A percentile compares a stretch with the other conserved stretches of the same genome.
phyloP scores from a whole-genome alignment of 2,113 vertebrate species.

The Tetrax tetrax region DNA sequence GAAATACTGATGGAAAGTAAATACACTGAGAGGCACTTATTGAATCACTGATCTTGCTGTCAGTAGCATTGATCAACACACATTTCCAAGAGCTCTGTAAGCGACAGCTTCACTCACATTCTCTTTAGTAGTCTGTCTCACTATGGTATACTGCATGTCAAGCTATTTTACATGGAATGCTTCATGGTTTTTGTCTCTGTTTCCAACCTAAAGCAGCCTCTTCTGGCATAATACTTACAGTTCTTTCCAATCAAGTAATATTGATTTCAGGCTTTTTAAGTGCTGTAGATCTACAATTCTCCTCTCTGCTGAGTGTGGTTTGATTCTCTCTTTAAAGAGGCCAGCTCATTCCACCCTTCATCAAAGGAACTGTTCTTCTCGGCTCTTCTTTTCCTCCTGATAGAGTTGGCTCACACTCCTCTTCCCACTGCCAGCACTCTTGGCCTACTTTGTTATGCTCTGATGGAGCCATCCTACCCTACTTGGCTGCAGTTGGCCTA shows the following conservation, averaged over 20 bases:
- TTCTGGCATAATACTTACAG: constrained; percentile 27
- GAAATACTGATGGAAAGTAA: not conserved
- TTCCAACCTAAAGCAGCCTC: not conserved
- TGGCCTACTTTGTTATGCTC: constrained; percentile 45
- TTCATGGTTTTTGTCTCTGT: not conserved
- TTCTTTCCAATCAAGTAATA: constrained; percentile 38
- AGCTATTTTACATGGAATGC: constrained; percentile 29
- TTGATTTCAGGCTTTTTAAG: constrained; percentile 35
- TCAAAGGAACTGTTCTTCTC: constrained; percentile 38
- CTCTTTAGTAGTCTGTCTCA: not conserved
- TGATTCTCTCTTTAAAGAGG: constrained; percentile 13
- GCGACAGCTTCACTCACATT: not conserved
- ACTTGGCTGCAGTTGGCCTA: constrained; percentile 35
- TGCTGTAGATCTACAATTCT: not conserved
- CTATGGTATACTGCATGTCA: not conserved
- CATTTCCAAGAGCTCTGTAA: not conserved
- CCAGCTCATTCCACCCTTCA: constrained; percentile 21
- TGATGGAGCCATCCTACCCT: constrained; percentile 10
- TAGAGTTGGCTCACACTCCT: constrained; percentile 6
- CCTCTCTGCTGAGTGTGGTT: not conserved
- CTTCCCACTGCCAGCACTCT: constrained; percentile 28
- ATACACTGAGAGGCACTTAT: not conserved
- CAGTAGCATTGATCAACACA: not conserved
- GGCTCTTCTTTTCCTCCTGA: constrained; percentile 17
- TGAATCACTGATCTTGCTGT: constrained; percentile 11